These are phyloP conservation scores for Hydrotaea cyrtoneurina DNA, from an alignment of 2,888 invertebrate genomes.

Conservation along the genomic window DNA sequence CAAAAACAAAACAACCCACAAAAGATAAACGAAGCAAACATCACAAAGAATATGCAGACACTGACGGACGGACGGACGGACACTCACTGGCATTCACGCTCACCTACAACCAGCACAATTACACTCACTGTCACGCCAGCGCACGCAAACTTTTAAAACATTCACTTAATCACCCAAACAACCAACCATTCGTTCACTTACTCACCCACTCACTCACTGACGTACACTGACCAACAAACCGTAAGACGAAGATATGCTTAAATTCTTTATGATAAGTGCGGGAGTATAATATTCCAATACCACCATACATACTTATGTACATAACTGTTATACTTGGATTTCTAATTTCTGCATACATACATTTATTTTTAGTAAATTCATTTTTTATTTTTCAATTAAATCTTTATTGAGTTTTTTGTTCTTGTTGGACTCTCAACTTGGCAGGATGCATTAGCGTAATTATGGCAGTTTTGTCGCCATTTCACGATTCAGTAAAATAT, in stretches of 20 bases:
- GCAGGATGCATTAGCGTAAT: too few relatives aligned
- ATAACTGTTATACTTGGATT: constrained; percentile 67
- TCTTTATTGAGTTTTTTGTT: background rate
- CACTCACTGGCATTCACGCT: too few relatives aligned
- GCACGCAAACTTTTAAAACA: constrained; percentile 1
- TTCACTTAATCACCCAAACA: too few relatives aligned
- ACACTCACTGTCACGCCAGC: background rate
- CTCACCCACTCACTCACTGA: constrained; percentile 7
- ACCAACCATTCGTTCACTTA: background rate
- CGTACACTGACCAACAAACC: constrained; percentile 1
- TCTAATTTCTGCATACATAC: background rate
- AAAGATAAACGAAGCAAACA: background rate
- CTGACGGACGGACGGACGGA: background rate
- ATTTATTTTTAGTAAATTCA: constrained; percentile 23
- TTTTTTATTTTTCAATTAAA: constrained; percentile 10
- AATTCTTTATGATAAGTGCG: constrained; percentile 78
- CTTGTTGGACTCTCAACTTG: background rate
- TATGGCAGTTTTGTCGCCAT: too few relatives aligned
- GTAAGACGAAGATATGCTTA: constrained; percentile 72
- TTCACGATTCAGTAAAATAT: too few relatives aligned
- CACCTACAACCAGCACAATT: constrained; percentile 15
- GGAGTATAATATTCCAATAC: constrained; percentile 72
- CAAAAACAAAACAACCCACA: background rate
- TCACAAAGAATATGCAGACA: constrained; percentile 1
- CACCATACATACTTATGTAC: constrained; percentile 44